phyloP scores from a whole-genome alignment of 2,797 vertebrate genomes.

The Chelidonichthys spinosus region DNA sequence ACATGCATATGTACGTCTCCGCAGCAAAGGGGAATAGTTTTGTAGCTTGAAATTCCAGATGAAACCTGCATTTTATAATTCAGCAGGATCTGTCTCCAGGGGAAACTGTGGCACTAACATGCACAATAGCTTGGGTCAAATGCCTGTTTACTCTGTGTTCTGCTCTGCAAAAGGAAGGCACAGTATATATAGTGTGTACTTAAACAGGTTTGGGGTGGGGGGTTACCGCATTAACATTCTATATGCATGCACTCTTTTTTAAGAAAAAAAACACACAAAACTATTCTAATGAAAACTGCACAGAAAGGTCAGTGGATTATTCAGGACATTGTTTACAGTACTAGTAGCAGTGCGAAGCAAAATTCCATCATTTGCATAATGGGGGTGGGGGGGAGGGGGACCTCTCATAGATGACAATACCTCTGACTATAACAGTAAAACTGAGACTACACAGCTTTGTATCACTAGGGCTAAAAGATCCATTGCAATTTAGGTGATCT shows the following conservation, averaged over 20 bases:
- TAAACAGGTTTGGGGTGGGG: background rate
- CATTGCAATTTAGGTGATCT: background rate
- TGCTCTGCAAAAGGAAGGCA: background rate
- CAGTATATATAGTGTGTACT: background rate
- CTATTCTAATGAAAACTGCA: background rate
- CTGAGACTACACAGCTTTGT: background rate
- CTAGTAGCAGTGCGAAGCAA: background rate
- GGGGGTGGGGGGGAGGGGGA: background rate
- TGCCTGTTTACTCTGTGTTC: background rate
- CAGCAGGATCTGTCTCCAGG: constrained; percentile 10
- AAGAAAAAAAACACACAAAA: background rate
- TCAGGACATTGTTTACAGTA: background rate
- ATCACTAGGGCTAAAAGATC: background rate
- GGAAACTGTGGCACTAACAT: background rate
- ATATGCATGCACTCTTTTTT: background rate
- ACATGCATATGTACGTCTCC: constrained; percentile 17
- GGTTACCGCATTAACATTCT: background rate
- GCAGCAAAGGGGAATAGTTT: background rate
- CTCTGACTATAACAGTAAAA: background rate
- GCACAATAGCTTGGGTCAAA: background rate
- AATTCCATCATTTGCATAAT: background rate
- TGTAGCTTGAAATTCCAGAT: constrained; percentile 5
- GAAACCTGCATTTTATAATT: constrained; percentile 2
- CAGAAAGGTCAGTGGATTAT: background rate
- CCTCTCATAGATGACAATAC: background rate